Base-by-base conservation (phyloP, 2,797 vertebrate species). In the Graptemys geographica region DNA sequence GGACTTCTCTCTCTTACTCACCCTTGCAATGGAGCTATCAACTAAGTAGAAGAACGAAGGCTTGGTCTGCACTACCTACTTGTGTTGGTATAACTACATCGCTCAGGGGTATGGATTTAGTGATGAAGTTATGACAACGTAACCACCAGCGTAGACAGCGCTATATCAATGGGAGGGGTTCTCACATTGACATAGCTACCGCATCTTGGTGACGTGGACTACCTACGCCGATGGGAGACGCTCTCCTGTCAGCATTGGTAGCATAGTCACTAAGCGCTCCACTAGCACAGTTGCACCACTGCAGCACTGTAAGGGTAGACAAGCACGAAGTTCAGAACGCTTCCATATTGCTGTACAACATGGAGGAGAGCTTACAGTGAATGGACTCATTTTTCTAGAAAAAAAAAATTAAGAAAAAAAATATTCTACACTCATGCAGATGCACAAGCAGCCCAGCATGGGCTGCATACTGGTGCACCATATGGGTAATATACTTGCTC, bases 241-340 rank as follows among this genome's bases (percentile, higher is more conserved):
- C 56, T 57, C 56, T 57, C 25, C 25, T 57, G 23, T 57, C 25
- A 27, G 25, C 25, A 27, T 11, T 27, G 33, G 33, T 65, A 65
- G 62, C 7, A 6, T n/a, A 31, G 33, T n/a, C 62, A 65, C 62
- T n/a, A 62, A 15, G 57, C 57, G 4, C 59, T 65, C 15, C 33
- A n/a, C 4, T 7, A 18, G 62, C 33, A 65, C 33, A n/a, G 33
- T 7, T n/a, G 33, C 13, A 65, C 8, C 31, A 18, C 31, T 65
- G 31, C 31, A 65, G 13, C 31, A 16, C 31, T 65, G 33, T 9
- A 65, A 65, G 62, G 16, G 62, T 65, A 33, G 16, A 65, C 62
- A 65, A 65, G 62, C 13, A 65, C 16, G 0, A 72, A 72, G 11
- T 0, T 0, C 16, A 15, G 0, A 6, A 78, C 86, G 23, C 12